Evolutionary conservation across 2,113 vertebrate genomes (phyloP).

Genomic region (Syngnathus scovelli): DNA sequence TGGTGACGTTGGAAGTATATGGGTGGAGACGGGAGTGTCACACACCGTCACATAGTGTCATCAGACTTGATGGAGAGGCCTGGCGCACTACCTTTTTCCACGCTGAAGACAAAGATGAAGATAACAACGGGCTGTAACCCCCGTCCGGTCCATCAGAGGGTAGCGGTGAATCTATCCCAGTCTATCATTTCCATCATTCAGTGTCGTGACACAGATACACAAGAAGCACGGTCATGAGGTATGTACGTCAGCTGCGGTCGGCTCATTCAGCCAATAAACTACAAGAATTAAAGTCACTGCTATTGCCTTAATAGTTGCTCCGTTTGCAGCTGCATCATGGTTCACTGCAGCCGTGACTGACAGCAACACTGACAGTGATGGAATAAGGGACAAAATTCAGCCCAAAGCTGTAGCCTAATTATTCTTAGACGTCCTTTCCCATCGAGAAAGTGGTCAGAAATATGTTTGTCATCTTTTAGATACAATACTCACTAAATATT

Average conservation of each 20-base stretch:
- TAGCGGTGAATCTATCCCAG: conserved; percentile 13
- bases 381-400: too few relatives aligned
- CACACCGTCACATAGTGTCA: conserved; percentile 24
- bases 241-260: conserved; percentile 16
- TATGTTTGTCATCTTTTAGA: too few relatives aligned
- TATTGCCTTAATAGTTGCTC: conserved; percentile 30
- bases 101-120: conserved; percentile 19
- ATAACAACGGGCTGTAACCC: conserved; percentile 19
- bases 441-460: too few relatives aligned
- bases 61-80: conserved; percentile 40
- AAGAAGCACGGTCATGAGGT: conserved; percentile 10
- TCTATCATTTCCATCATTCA: conserved; percentile 30
- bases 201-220: conserved; percentile 1
- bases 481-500: too few relatives aligned
- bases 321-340: conserved; percentile 17
- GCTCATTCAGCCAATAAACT: conserved; percentile 17
- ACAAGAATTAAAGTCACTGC: conserved; percentile 21
- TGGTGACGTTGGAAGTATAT: conserved; percentile 24
- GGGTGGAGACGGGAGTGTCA: conserved; percentile 37
- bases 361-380: conserved; percentile 8
- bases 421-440: too few relatives aligned
- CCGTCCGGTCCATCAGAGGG: conserved; percentile 15
- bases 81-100: conserved; percentile 11
- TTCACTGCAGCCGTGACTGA: conserved; percentile 22
- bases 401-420: too few relatives aligned